A percentile compares a stretch with the other conserved stretches of the same genome.
Evolutionary conservation across 2,113 vertebrate genomes (phyloP).

Genomic region (Centrocercus urophasianus): DNA sequence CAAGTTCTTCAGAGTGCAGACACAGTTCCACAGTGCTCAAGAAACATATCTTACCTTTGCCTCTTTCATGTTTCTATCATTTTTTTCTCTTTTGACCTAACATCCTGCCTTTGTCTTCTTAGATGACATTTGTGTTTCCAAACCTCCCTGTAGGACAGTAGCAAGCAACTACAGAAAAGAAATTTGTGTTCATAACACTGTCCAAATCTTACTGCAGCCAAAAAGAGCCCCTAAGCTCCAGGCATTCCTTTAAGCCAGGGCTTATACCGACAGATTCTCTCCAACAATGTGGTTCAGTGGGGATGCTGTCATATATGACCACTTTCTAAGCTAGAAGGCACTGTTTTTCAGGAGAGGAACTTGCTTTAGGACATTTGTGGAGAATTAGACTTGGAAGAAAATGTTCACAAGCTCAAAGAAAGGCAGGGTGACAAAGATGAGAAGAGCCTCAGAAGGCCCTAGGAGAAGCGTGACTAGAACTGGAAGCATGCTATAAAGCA

Average conservation of each 20-base stretch:
- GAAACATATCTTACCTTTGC: not conserved
- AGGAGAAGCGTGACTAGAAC: not conserved
- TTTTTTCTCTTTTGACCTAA: slow-evolving; percentile 17
- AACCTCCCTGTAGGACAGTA: not conserved
- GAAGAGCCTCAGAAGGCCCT: not conserved
- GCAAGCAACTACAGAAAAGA: not conserved
- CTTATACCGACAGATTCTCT: not conserved
- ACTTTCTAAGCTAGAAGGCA: not conserved
- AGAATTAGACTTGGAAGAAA: not conserved
- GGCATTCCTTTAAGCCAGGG: not conserved
- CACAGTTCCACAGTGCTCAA: not conserved
- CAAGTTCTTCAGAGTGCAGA: not conserved
- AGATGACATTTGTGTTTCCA: not conserved
- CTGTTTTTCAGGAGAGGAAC: not conserved
- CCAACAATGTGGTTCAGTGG: not conserved
- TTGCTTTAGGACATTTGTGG: not conserved
- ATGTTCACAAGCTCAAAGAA: not conserved
- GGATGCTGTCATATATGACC: not conserved
- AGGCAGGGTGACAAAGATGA: not conserved
- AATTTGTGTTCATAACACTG: not conserved
- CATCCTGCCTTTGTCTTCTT: not conserved
- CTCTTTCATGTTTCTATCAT: not conserved
- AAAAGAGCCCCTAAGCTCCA: not conserved
- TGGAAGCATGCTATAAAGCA: not conserved
- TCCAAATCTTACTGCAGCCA: not conserved